Base-by-base conservation (phyloP, 2,888 invertebrate species). In the Cephus pygmeus region DNA sequence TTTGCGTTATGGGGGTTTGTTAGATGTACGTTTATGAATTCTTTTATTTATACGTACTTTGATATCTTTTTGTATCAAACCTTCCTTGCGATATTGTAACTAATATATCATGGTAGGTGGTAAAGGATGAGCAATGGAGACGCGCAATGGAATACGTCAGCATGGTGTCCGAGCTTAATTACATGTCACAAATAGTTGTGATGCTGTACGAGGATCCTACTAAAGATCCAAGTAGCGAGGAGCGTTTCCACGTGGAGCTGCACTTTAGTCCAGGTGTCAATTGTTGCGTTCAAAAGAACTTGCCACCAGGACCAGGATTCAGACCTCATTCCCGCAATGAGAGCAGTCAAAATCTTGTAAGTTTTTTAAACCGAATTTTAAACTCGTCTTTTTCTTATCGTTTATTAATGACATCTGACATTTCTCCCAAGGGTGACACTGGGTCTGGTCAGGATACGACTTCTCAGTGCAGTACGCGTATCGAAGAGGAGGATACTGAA, bases 181-280 rank as follows among this genome's bases (percentile, higher is more conserved):
- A 99, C 92, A 98, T 99, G 97, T 98, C 99, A 6, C 99, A 99
- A 92, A 97, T 99, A 79, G 99, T 99, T 1, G 97, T 99, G 35
- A 98, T 99, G 98, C 92, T 98, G 0, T 99, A 99, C 90, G 99
- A 99, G 92, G 99, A 99, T 92, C 99, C 98, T 11, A 98, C 97
- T 0, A 98, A 99, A 92, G 98, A 97, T 92, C 96, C 96, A 0
- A 94, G 94, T 76, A 98, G 98, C 0, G 97, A 98, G 89, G 97
- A 97, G 91, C 93, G 99, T 84, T 99, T 99, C 91, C 99, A 99
- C 91, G 98, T 99, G 76, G 99, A 99, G 92, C 93, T 99, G 15
- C 99, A 99, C 93, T 99, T 99, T 92, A 99, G 99, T 92, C 99
- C 99, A 0, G 99, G 99, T 79, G 98, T 97, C 9, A 98, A 97